Evolutionary conservation across 2,797 vertebrate species (phyloP).

Genomic region (Rhodeus uyekii): DNA sequence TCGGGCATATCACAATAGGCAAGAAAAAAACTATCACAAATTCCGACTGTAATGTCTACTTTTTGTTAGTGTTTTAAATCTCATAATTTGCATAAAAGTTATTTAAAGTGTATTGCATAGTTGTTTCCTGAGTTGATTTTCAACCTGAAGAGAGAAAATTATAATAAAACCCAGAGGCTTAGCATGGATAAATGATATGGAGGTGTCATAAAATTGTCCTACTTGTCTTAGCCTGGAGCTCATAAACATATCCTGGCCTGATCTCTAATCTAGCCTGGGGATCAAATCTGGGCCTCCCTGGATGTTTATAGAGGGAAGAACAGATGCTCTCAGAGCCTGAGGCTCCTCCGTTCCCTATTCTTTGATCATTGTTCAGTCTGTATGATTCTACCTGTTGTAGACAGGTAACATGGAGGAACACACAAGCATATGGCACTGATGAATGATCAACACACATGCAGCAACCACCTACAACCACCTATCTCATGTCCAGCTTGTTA

Average conservation of each 20-base stretch:
- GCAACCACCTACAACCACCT: neutral
- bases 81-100: neutral
- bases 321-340: conserved; percentile 55
- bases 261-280: conserved; percentile 59
- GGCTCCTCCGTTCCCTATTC: conserved; percentile 51
- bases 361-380: conserved; percentile 59
- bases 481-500: conserved; percentile 70
- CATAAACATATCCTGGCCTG: conserved; percentile 48
- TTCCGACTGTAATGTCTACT: neutral
- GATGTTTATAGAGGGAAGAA: conserved; percentile 43
- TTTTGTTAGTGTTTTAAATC: neutral
- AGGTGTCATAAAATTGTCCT: conserved; percentile 46
- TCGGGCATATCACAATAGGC: neutral
- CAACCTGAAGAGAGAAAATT: conserved; percentile 43
- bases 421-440: conserved; percentile 44
- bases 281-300: conserved; percentile 47
- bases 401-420: conserved; percentile 51
- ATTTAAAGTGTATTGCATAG: conserved; percentile 28
- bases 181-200: conserved; percentile 49
- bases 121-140: conserved; percentile 6
- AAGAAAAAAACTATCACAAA: neutral
- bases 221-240: conserved; percentile 50
- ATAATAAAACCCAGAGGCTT: conserved; percentile 44
- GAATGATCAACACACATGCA: conserved; percentile 17
- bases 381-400: conserved; percentile 51